Conservation (phyloP, 2,113 vertebrate genomes). For the Cettia cetti region DNA sequence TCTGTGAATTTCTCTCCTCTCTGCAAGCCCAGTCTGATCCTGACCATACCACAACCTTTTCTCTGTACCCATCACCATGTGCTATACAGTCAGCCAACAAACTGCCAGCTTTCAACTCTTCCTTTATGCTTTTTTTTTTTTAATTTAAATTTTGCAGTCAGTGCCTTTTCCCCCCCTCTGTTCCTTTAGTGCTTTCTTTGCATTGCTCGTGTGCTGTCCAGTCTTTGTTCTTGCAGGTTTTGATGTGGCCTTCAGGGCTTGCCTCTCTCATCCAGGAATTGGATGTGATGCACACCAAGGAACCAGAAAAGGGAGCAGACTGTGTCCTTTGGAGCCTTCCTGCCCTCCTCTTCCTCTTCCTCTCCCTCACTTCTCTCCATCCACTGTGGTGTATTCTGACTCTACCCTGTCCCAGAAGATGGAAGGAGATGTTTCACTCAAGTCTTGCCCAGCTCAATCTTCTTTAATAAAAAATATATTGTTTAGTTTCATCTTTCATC, state of each 20-base stretch:
- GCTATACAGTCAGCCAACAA: neutral
- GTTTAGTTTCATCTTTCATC: neutral
- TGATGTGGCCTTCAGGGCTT: neutral
- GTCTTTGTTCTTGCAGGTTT: neutral
- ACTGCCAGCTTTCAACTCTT: neutral
- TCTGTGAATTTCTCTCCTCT: neutral
- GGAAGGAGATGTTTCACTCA: neutral
- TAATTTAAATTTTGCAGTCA: neutral
- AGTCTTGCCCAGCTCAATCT: fast-evolving
- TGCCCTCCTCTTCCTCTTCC: neutral
- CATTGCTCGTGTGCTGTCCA: neutral
- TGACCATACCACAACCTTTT: neutral
- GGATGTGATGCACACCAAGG: neutral
- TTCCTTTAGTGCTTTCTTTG: neutral
- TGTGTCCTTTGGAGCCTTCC: neutral
- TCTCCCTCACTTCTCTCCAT: neutral
- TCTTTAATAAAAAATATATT: neutral
- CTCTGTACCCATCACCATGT: neutral
- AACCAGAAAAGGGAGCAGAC: neutral
- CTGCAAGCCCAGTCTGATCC: neutral
- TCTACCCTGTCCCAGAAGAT: neutral
- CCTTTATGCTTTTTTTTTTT: neutral
- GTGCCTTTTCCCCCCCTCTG: neutral
- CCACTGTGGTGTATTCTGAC: too few species aligned
- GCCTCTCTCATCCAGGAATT: neutral